phyloP scores from a whole-genome alignment of 2,113 vertebrate species.

The Crotalus tigris region DNA sequence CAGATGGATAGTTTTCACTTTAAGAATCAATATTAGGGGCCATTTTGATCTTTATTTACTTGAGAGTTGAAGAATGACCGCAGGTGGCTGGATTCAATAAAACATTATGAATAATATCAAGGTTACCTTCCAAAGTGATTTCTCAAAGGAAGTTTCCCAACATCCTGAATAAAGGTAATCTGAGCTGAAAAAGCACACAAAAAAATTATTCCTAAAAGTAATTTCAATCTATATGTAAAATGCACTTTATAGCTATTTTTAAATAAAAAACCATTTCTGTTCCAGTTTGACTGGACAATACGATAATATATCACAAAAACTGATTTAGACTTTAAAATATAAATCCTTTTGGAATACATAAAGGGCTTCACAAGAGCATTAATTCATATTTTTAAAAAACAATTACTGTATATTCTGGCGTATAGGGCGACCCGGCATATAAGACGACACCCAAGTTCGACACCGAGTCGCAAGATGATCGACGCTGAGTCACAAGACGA shows the following conservation, averaged over 20 bases:
- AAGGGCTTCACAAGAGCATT: not conserved
- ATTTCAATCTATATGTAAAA: not conserved
- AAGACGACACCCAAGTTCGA: too few relatives aligned
- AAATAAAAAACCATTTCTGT: not conserved
- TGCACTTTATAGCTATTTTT: not conserved
- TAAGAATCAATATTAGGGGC: not conserved
- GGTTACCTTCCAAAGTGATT: slow-evolving; percentile 81
- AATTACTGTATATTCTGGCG: not conserved
- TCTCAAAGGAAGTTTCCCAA: slow-evolving; percentile 84
- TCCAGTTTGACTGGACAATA: not conserved
- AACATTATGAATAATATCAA: not conserved
- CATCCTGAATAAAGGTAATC: slow-evolving; percentile 89
- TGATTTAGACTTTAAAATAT: not conserved
- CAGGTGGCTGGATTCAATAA: not conserved
- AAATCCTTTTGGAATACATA: not conserved
- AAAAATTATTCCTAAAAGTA: not conserved
- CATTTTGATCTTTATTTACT: not conserved
- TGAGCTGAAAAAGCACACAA: slow-evolving; percentile 75
- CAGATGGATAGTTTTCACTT: not conserved
- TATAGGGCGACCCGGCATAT: too few relatives aligned
- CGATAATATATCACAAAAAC: not conserved
- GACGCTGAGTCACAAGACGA: too few relatives aligned
- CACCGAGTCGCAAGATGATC: too few relatives aligned
- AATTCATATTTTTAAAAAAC: not conserved
- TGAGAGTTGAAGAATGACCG: not conserved